A percentile compares a stretch with the other conserved stretches of the same genome.
Evolutionary conservation across 2,797 vertebrate species (phyloP).

Genomic region (Semotilus atromaculatus): DNA sequence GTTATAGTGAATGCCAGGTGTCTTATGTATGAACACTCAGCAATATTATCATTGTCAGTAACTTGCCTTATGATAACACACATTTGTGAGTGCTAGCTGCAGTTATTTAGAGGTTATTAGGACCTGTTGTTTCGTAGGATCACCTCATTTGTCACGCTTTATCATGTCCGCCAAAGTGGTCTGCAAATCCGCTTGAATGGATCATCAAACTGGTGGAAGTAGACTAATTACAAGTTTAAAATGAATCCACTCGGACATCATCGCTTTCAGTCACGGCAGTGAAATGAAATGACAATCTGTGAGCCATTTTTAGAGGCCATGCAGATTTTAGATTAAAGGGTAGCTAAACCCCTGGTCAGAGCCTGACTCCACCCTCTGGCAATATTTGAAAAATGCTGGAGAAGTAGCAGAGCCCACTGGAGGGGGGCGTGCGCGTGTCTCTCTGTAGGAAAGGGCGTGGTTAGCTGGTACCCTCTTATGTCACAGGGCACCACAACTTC

Average conservation of each 20-base stretch:
- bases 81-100: not conserved
- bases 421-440: too few species aligned
- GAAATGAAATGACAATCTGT: slow-evolving; percentile 2
- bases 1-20: slow-evolving; percentile 35
- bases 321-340: not conserved
- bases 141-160: slow-evolving; percentile 14
- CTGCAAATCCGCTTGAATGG: slow-evolving; percentile 23
- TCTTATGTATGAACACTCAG: slow-evolving; percentile 9
- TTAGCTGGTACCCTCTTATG: too few species aligned
- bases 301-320: slow-evolving; percentile 12
- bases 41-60: slow-evolving; percentile 21
- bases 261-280: not conserved
- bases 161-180: slow-evolving; percentile 6
- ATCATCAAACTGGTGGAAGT: slow-evolving; percentile 22
- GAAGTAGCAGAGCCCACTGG: too few species aligned
- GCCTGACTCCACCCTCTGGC: too few species aligned
- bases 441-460: too few species aligned
- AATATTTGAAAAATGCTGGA: too few species aligned
- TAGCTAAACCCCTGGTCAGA: too few species aligned
- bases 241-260: not conserved
- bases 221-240: slow-evolving; percentile 25
- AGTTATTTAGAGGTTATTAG: slow-evolving; percentile 28
- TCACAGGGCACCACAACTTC: too few species aligned
- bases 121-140: slow-evolving; percentile 11
- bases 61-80: not conserved